Conservation (phyloP, 2,888 invertebrate genomes). For the Stegana nigrithorax region DNA sequence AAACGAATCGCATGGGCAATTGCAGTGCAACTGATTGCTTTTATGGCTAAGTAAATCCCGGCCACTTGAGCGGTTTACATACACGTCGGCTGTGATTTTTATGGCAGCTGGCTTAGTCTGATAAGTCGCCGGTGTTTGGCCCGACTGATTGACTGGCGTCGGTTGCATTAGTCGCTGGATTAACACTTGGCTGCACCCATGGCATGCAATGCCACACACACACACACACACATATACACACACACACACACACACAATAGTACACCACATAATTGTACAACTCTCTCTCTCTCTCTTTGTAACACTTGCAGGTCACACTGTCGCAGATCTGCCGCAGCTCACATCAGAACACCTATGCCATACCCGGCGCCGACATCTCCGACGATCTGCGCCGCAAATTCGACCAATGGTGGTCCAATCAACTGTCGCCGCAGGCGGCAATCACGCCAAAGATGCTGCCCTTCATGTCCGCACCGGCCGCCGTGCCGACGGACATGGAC, state of each 20-base stretch:
- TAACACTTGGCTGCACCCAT: background rate
- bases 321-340: slow-evolving; percentile 86
- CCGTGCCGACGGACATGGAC: slow-evolving; percentile 65
- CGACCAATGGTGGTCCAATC: slow-evolving; percentile 90
- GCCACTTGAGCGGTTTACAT: slow-evolving; percentile 49
- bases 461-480: slow-evolving; percentile 65
- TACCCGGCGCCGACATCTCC: slow-evolving; percentile 77
- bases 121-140: too few relatives aligned
- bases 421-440: slow-evolving; percentile 74
- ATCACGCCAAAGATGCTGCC: slow-evolving; percentile 71
- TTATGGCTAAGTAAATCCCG: slow-evolving; percentile 59
- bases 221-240: background rate
- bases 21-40: too few relatives aligned
- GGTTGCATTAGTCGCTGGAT: slow-evolving; percentile 23
- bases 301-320: slow-evolving; percentile 76
- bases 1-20: too few relatives aligned
- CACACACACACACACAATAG: background rate
- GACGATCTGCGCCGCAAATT: slow-evolving; percentile 90
- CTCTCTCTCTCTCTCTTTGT: background rate
- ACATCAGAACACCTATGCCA: slow-evolving; percentile 75
- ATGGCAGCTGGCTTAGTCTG: slow-evolving; percentile 47
- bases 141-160: slow-evolving; percentile 38
- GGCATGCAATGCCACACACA: background rate
- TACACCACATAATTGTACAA: too few relatives aligned
- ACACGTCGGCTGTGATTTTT: slow-evolving; percentile 55